phyloP scores from a whole-genome alignment of 2,888 invertebrate genomes.

The Drosophila quinaria region DNA sequence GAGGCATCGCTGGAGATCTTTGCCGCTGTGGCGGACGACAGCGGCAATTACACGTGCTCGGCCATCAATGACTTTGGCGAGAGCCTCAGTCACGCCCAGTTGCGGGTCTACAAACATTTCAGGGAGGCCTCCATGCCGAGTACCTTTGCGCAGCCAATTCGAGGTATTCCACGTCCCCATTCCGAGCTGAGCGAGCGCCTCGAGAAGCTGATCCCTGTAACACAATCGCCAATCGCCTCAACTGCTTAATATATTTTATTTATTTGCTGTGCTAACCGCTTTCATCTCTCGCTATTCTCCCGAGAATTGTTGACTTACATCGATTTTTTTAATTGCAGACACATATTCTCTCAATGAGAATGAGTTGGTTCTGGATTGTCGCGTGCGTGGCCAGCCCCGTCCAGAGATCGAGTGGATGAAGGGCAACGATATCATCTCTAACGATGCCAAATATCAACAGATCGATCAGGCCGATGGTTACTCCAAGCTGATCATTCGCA shows the following conservation, averaged over 20 bases:
- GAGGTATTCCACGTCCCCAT: conserved; percentile 87
- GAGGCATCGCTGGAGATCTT: conserved; percentile 91
- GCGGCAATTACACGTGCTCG: conserved; percentile 92
- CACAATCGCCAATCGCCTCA: conserved; percentile 11
- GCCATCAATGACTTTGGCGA: conserved; percentile 92
- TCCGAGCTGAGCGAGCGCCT: neutral
- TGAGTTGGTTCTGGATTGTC: conserved; percentile 92
- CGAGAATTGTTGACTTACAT: neutral
- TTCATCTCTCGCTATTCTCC: conserved; percentile 20
- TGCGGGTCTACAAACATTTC: conserved; percentile 91
- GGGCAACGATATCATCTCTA: conserved; percentile 88
- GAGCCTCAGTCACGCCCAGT: conserved; percentile 89
- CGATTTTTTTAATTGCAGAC: conserved; percentile 86
- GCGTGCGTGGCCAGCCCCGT: conserved; percentile 90
- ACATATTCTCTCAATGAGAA: conserved; percentile 90
- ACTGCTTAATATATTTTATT: conserved; percentile 24
- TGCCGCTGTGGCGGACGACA: conserved; percentile 89
- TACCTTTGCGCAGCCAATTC: conserved; percentile 91
- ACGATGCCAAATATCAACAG: conserved; percentile 88
- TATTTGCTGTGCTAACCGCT: conserved; percentile 57
- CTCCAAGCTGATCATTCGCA: conserved; percentile 89
- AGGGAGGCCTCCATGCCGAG: conserved; percentile 90
- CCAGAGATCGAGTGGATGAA: conserved; percentile 92
- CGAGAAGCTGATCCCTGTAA: conserved; percentile 11
- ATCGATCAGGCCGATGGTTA: conserved; percentile 91